Evolutionary conservation across 1,140 invertebrate species (phyloP), one percentile per base, ranked within the genome.

Genomic region (Leptestheria dahalacensis): DNA sequence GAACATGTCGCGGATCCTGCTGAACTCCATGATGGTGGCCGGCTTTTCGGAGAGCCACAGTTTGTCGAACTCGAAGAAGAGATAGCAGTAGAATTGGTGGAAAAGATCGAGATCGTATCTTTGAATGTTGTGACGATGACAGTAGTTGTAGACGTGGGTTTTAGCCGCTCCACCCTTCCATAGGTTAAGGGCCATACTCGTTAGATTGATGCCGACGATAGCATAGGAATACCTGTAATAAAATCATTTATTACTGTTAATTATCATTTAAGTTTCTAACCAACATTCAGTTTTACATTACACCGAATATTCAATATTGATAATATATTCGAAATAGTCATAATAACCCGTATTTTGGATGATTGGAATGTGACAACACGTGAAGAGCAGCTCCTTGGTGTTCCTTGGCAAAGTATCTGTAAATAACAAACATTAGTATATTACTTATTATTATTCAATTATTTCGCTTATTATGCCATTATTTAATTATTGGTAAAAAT

Each of bases 1-100:
- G 74, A 93, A 97, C 65, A 82, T 84, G 64, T 86, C 81, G 69
- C 84, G 83, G 57, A 95, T 85, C 29, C 78, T 78, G 20, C 85
- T 86, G 71, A 97, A 97, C 69, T 96, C 88, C 92, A 97, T 97
- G 60, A 97, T 88, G 72, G 92, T 86, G 61, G 79, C 79, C 0
- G 92, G 91, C 67, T 91, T 91, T 26, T 88, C 86, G 59, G 86
- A 78, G 51, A 93, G 79, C 93, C 93, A 97, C 70, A 91, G 86
- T 65, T 83, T 82, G 72, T 95, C 90, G 76, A 97, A 97, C 68
- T 93, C 85, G 67, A 85, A 89, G 73, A 95, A 92, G 46, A 96
- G 73, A 70, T 91, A 94, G 74, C 89, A 91, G 74, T 97, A 97
- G 66, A 97, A 84, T 68, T 84, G 84, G 74, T 97, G 90, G 74